Conservation (phyloP, 1,140 invertebrate species). For the Pseudachorutes palmiensis region DNA sequence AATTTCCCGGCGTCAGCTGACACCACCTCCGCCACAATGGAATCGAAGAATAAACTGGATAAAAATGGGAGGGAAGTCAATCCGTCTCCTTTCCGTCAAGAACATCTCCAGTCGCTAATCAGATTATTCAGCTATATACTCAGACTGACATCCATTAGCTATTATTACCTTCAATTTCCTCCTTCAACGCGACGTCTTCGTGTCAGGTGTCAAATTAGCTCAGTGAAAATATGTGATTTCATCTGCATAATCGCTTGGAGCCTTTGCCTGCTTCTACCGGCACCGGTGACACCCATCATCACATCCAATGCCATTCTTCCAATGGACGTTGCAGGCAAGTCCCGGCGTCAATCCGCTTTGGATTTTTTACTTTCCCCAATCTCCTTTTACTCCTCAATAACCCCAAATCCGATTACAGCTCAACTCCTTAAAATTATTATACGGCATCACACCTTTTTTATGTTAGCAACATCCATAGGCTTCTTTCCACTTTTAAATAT, state of each 20-base stretch:
- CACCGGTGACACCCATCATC: constrained; percentile 31
- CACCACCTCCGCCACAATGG: not conserved
- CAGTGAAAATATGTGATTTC: constrained; percentile 35
- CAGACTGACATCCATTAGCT: constrained; percentile 31
- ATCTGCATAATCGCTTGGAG: constrained; percentile 36
- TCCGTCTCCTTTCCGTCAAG: not conserved
- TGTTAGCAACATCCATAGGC: not conserved
- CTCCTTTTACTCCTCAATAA: not conserved
- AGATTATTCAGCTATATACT: constrained; percentile 33
- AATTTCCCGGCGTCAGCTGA: not conserved
- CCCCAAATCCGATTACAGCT: not conserved
- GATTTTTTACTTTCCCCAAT: not conserved
- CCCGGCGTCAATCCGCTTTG: not conserved
- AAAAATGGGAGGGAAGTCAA: not conserved
- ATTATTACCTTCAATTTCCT: constrained; percentile 24
- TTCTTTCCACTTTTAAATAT: not conserved
- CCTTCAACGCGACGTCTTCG: constrained; percentile 9
- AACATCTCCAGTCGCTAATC: constrained; percentile 20
- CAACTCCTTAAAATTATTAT: not conserved
- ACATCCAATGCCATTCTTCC: constrained; percentile 32
- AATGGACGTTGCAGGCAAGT: constrained; percentile 25
- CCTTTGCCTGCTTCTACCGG: constrained; percentile 29
- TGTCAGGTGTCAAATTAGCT: constrained; percentile 37
- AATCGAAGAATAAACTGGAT: not conserved
- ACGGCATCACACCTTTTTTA: not conserved